Evolutionary conservation across 2,797 vertebrate genomes (phyloP).

Genomic region (Syngnathus rostellatus): DNA sequence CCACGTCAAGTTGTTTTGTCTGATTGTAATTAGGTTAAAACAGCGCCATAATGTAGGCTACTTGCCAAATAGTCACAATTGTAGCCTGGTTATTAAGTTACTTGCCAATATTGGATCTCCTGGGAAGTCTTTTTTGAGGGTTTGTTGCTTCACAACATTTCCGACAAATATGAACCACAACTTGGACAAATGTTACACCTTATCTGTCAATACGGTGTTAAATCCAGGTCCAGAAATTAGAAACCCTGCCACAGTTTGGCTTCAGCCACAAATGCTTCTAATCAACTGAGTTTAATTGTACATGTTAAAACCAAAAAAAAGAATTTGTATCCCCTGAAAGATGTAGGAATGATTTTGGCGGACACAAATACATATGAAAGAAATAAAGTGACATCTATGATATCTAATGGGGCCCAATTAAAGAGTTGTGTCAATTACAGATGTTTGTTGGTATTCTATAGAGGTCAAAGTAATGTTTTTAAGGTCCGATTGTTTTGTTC

Average conservation of each 20-base stretch:
- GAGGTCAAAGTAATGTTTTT: background rate
- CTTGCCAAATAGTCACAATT: background rate
- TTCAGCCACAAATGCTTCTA: no score
- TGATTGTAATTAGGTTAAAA: conserved; percentile 6
- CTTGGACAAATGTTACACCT: background rate
- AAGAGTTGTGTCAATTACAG: background rate
- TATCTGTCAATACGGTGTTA: no score
- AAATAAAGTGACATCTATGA: background rate
- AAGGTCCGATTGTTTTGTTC: background rate
- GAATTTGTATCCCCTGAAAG: background rate
- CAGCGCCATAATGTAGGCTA: background rate
- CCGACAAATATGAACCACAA: background rate
- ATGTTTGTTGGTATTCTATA: no score
- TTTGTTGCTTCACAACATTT: background rate
- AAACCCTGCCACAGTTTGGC: no score
- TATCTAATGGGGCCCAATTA: background rate
- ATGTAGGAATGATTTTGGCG: background rate
- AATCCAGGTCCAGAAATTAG: no score
- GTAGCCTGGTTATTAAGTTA: background rate
- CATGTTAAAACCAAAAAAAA: background rate
- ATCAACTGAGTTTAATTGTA: no score
- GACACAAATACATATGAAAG: no score
- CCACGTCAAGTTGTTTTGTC: conserved; percentile 4
- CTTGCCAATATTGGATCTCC: background rate
- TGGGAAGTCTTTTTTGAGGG: background rate